Evolutionary conservation across 2,113 vertebrate genomes (phyloP).

Genomic region (Eolophus roseicapilla): DNA sequence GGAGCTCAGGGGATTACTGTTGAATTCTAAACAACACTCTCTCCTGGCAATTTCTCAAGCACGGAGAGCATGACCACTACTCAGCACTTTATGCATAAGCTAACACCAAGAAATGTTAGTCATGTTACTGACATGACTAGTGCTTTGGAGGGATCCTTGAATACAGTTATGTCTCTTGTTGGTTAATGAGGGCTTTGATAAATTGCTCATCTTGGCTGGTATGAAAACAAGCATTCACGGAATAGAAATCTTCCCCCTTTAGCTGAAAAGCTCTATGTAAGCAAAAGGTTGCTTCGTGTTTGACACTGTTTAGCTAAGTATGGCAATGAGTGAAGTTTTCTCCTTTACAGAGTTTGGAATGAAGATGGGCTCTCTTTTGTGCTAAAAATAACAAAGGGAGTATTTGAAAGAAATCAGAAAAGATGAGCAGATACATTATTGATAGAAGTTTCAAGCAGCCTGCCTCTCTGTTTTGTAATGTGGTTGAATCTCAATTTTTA

Average conservation of each 20-base stretch:
- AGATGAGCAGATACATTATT: constrained; percentile 72
- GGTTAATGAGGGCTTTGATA: constrained; percentile 28
- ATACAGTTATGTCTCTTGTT: neutral
- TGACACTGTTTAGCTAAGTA: constrained; percentile 40
- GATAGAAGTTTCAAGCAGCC: constrained; percentile 69
- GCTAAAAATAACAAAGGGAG: constrained; percentile 72
- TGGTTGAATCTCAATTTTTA: constrained; percentile 74
- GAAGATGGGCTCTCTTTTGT: constrained; percentile 65
- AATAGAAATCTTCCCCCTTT: constrained; percentile 1
- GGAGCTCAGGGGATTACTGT: neutral
- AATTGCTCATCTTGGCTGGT: constrained; percentile 11
- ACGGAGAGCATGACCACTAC: neutral
- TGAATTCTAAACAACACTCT: neutral
- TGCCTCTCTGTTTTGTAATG: constrained; percentile 66
- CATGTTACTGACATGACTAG: neutral
- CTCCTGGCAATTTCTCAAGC: neutral
- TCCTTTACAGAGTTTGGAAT: constrained; percentile 39
- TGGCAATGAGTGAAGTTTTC: constrained; percentile 42
- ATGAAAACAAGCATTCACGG: constrained; percentile 10
- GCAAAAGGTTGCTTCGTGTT: neutral
- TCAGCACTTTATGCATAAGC: neutral
- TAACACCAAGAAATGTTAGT: neutral
- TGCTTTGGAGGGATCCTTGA: neutral
- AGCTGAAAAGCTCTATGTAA: constrained; percentile 12
- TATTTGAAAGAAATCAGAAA: constrained; percentile 75